phyloP scores from a whole-genome alignment of 2,888 invertebrate species.

The Candidula unifasciata region DNA sequence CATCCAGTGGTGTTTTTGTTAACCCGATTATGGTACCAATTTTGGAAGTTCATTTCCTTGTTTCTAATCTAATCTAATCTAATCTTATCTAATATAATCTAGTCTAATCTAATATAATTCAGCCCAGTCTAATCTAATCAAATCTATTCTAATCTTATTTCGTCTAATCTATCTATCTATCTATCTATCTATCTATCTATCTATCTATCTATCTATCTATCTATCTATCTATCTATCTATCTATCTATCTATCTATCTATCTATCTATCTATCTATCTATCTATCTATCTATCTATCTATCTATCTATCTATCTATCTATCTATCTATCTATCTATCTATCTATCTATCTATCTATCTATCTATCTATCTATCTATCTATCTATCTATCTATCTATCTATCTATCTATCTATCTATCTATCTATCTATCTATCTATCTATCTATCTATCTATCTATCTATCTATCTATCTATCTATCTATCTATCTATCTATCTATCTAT shows the following conservation, averaged over 20 bases:
- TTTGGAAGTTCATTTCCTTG: not conserved
- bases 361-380: conserved; percentile 8
- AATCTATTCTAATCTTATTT: too few relatives aligned
- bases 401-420: conserved; percentile 8
- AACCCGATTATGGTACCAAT: not conserved
- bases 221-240: not conserved
- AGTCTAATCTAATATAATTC: too few relatives aligned
- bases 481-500: not conserved
- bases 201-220: not conserved
- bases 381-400: conserved; percentile 8
- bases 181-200: not conserved
- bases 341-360: conserved; percentile 8
- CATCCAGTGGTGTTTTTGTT: not conserved
- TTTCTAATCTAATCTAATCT: too few relatives aligned
- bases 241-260: not conserved
- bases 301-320: not conserved
- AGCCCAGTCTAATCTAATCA: too few relatives aligned
- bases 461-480: conserved; percentile 8
- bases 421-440: conserved; percentile 8
- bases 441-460: conserved; percentile 8
- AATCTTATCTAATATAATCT: too few relatives aligned
- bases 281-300: not conserved
- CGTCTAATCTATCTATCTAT: not conserved
- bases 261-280: not conserved
- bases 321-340: not conserved